Percentiles rank a stretch among this genome's conserved stretches.
Conservation (phyloP, 2,888 invertebrate genomes). For the Ecliptopera silaceata region DNA sequence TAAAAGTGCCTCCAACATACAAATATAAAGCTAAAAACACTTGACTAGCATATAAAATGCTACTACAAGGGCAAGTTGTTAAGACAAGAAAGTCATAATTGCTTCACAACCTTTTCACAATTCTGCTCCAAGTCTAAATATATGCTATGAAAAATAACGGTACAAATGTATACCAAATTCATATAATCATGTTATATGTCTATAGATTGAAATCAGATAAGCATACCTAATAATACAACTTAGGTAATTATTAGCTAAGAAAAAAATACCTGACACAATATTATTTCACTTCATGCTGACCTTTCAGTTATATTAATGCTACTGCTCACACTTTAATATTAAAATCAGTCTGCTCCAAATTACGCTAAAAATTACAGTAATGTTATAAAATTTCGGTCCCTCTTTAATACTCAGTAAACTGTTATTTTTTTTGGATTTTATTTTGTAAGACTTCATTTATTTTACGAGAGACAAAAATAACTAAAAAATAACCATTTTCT, state of each 20-base stretch:
- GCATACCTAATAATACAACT: background rate
- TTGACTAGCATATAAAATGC: slow-evolving; percentile 74
- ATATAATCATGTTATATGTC: background rate
- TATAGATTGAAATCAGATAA: too few relatives aligned
- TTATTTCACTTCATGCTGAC: slow-evolving; percentile 21
- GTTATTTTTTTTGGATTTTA: slow-evolving; percentile 38
- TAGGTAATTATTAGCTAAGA: background rate
- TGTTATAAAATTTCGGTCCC: slow-evolving; percentile 69
- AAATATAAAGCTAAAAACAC: slow-evolving; percentile 45
- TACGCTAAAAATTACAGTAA: slow-evolving; percentile 60
- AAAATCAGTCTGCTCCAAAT: slow-evolving; percentile 70
- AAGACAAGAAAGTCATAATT: slow-evolving; percentile 4
- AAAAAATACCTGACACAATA: slow-evolving; percentile 2
- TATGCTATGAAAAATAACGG: background rate
- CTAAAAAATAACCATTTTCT: slow-evolving; percentile 19
- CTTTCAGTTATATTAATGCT: slow-evolving; percentile 30
- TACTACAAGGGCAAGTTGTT: slow-evolving; percentile 43
- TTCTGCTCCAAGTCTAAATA: slow-evolving; percentile 3
- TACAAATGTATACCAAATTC: slow-evolving; percentile 1
- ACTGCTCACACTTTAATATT: slow-evolving; percentile 54
- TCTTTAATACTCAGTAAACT: slow-evolving; percentile 61
- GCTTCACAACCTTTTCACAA: slow-evolving; percentile 20
- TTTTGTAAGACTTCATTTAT: slow-evolving; percentile 25
- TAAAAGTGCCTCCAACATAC: slow-evolving; percentile 27
- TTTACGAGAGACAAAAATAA: slow-evolving; percentile 23